These are phyloP conservation scores for Sternarchorhynchus goeldii DNA, from an alignment of 2,797 vertebrate genomes.

Conservation along the genomic window DNA sequence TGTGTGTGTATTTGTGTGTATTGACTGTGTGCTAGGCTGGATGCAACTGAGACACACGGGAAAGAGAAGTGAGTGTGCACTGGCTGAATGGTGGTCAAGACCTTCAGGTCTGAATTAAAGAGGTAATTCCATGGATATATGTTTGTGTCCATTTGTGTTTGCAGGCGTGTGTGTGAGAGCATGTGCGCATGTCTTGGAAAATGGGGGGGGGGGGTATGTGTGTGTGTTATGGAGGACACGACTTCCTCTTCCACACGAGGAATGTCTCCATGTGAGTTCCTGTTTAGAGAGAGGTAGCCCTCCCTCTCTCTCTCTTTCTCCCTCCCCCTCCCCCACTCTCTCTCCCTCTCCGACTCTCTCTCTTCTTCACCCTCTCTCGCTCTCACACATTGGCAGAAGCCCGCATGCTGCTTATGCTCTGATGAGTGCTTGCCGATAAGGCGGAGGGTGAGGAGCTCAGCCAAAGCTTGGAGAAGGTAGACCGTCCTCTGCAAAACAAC, in stretches of 20 bases:
- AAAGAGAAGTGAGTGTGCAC: slow-evolving; percentile 22
- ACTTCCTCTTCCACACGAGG: slow-evolving; percentile 72
- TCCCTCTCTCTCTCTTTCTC: slow-evolving; percentile 42
- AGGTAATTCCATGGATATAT: slow-evolving; percentile 41
- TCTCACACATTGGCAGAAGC: slow-evolving; percentile 73
- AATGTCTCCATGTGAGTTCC: slow-evolving; percentile 79
- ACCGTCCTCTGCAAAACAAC: slow-evolving; percentile 71
- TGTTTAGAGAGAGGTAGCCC: slow-evolving; percentile 73
- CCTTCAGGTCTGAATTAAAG: slow-evolving; percentile 50
- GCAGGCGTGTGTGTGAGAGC: slow-evolving; percentile 31
- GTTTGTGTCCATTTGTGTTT: slow-evolving; percentile 28
- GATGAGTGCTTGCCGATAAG: slow-evolving; percentile 69
- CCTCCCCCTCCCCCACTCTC: slow-evolving; percentile 18
- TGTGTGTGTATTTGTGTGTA: slow-evolving; percentile 8
- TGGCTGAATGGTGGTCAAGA: slow-evolving; percentile 50
- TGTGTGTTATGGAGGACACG: slow-evolving; percentile 61
- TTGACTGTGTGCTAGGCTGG: slow-evolving; percentile 1
- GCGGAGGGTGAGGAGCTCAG: slow-evolving; percentile 61
- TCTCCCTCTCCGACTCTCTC: slow-evolving; percentile 40
- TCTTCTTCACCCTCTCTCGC: slow-evolving; percentile 10
- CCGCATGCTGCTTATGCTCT: slow-evolving; percentile 69
- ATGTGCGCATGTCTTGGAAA: slow-evolving; percentile 42
- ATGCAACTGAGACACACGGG: slow-evolving; percentile 3
- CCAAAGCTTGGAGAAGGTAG: slow-evolving; percentile 76
- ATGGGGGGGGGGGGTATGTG: slow-evolving; percentile 23